Base-by-base conservation (phyloP, 1,140 invertebrate species). In the Drosophila truncata region DNA sequence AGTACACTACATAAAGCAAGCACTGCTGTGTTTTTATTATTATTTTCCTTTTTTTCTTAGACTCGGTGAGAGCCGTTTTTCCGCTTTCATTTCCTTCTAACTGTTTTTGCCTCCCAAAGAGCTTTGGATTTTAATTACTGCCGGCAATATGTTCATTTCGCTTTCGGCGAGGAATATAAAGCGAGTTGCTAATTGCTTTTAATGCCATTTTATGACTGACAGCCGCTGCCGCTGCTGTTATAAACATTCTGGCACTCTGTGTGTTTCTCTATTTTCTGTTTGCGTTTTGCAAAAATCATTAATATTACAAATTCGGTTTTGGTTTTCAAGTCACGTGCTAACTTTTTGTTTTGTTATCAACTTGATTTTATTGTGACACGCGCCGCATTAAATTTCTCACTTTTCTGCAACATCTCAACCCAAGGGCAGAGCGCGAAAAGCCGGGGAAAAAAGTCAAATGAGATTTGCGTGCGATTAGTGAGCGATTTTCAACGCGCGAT, bases 271-370 rank as follows among this genome's bases (percentile, higher is more conserved):
- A 44, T 59, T 76, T 75, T 29, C 33, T 57, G 41, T 41, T 61
- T 25, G 50, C n/a, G 27, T 71, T 59, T 66, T 20, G 23, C 29
- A 42, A 57, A 57, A 65, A 65, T 37, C 52, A 65, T 54, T 57
- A 29, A 73, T 46, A 76, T 76, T 49, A 39, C 57, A 41, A 71
- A 59, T 62, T 81, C 25, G 23, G 27, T 33, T 80, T 80, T 58
- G 25, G 49, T 37, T 58, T 62, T 47, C 60, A 60, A 65, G 84
- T 86, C 83, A 86, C 84, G 83, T 88, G 79, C 65, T 69, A 18
- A 58, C 42, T 57, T 81, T 85, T 86, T 74, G 60, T 59, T 49
- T 66, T 33, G 73, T 60, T 79, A 80, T 42, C 62, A 63, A 67
- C 61, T 72, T 52, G 41, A 72, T 87, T 72, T 72, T 79, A 61